phyloP scores from a whole-genome alignment of 2,113 vertebrate genomes.

The Ictalurus punctatus region DNA sequence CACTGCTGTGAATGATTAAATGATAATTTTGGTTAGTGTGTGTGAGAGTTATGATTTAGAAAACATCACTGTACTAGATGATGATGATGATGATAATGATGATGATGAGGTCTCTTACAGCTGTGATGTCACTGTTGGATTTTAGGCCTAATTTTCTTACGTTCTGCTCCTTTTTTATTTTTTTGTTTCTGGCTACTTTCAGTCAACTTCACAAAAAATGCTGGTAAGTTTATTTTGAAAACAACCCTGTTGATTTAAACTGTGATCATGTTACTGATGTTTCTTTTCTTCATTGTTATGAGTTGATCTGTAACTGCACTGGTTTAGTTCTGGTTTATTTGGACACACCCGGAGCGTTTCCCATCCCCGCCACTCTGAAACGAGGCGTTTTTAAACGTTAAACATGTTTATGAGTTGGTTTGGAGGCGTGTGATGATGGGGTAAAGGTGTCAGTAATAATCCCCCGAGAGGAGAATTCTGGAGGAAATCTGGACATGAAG shows the following conservation, averaged over 20 bases:
- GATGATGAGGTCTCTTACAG: background rate
- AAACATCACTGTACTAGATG: background rate
- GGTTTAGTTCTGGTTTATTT: constrained; percentile 29
- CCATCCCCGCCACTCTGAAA: constrained; percentile 40
- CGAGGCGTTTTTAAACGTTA: background rate
- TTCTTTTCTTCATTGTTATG: too few relatives aligned
- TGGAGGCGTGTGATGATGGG: background rate
- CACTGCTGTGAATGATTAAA: background rate
- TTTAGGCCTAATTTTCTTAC: constrained; percentile 68
- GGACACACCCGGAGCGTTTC: constrained; percentile 64
- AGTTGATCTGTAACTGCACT: constrained; percentile 63
- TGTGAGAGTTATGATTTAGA: background rate
- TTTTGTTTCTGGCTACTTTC: constrained; percentile 79
- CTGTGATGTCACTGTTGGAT: constrained; percentile 29
- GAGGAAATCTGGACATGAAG: background rate
- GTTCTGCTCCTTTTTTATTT: constrained; percentile 74
- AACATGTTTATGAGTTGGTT: background rate
- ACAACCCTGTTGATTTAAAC: constrained; percentile 71
- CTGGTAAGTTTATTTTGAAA: constrained; percentile 80
- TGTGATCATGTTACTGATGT: constrained; percentile 59
- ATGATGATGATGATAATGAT: background rate
- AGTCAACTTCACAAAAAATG: constrained; percentile 84
- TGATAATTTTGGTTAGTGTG: background rate
- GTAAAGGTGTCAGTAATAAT: background rate
- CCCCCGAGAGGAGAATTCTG: background rate